Evolutionary conservation across 2,113 vertebrate genomes (phyloP).

Genomic region (Amazona vittata): DNA sequence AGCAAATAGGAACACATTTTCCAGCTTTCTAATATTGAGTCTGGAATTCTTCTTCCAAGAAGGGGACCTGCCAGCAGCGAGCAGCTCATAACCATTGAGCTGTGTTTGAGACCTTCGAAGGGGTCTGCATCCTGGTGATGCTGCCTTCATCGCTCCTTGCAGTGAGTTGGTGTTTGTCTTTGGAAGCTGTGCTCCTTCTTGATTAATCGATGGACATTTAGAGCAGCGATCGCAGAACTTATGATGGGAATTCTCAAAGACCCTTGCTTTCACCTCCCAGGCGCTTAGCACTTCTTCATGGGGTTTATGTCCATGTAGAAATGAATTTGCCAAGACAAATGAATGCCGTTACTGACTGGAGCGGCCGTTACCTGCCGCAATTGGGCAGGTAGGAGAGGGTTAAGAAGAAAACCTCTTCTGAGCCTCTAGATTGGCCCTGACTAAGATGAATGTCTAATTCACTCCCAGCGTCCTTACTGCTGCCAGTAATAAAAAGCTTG

Average conservation of each 20-base stretch:
- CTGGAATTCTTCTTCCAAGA: neutral
- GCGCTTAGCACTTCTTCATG: neutral
- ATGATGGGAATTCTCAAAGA: neutral
- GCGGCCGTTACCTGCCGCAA: slow-evolving; percentile 40
- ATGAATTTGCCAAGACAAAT: slow-evolving; percentile 51
- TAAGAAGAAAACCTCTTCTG: slow-evolving; percentile 67
- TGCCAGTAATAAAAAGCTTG: slow-evolving; percentile 82
- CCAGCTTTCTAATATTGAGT: neutral
- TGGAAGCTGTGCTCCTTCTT: slow-evolving; percentile 17
- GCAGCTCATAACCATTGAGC: neutral
- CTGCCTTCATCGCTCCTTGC: neutral
- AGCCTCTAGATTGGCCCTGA: slow-evolving; percentile 75
- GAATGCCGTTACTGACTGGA: slow-evolving; percentile 58
- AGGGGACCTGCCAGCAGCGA: neutral
- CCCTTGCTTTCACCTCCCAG: slow-evolving; percentile 47
- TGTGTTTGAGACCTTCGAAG: neutral
- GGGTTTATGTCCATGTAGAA: slow-evolving; percentile 35
- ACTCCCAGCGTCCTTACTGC: slow-evolving; percentile 73
- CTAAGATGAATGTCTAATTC: slow-evolving; percentile 81
- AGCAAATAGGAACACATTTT: neutral
- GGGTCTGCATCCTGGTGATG: neutral
- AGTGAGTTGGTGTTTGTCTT: neutral
- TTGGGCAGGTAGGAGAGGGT: slow-evolving; percentile 62
- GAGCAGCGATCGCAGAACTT: neutral
- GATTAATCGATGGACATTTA: slow-evolving; percentile 16